These are phyloP conservation scores for Rachycentron canadum DNA, from an alignment of 2,797 vertebrate species.

Conservation along the genomic window DNA sequence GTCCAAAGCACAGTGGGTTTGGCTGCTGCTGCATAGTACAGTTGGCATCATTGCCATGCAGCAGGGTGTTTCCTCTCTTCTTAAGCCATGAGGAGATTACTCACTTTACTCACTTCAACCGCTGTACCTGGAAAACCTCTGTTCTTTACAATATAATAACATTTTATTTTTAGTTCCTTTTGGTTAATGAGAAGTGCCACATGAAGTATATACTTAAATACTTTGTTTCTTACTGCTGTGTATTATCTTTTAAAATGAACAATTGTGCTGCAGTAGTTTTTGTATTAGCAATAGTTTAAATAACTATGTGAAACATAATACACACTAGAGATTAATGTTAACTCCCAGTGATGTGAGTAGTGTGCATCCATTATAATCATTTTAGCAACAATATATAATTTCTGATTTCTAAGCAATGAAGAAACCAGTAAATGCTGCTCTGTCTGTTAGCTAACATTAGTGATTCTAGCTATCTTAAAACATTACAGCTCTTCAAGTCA, in stretches of 20 bases:
- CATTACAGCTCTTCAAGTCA: slow-evolving; percentile 1
- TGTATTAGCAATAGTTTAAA: neutral
- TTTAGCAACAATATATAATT: neutral
- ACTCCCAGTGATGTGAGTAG: neutral
- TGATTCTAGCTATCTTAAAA: neutral
- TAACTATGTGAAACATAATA: neutral
- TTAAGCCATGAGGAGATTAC: slow-evolving; percentile 55
- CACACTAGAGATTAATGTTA: neutral
- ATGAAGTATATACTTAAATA: neutral
- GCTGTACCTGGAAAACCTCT: slow-evolving; percentile 24
- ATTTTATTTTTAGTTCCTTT: neutral
- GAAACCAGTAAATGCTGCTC: no score
- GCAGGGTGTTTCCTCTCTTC: slow-evolving; percentile 73
- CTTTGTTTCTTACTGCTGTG: neutral
- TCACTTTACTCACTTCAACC: slow-evolving; percentile 39
- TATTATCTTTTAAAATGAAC: neutral
- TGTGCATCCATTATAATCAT: neutral
- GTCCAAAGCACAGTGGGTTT: slow-evolving; percentile 44
- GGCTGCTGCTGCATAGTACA: slow-evolving; percentile 33
- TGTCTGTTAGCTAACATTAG: neutral
- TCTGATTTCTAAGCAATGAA: neutral
- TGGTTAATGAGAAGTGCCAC: neutral
- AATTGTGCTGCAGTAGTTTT: neutral
- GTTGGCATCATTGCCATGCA: slow-evolving; percentile 41
- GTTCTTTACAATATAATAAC: slow-evolving; percentile 23